Percentiles rank a stretch among this genome's conserved stretches.
Conservation (phyloP, 2,797 vertebrate species). For the Astyanax mexicanus region DNA sequence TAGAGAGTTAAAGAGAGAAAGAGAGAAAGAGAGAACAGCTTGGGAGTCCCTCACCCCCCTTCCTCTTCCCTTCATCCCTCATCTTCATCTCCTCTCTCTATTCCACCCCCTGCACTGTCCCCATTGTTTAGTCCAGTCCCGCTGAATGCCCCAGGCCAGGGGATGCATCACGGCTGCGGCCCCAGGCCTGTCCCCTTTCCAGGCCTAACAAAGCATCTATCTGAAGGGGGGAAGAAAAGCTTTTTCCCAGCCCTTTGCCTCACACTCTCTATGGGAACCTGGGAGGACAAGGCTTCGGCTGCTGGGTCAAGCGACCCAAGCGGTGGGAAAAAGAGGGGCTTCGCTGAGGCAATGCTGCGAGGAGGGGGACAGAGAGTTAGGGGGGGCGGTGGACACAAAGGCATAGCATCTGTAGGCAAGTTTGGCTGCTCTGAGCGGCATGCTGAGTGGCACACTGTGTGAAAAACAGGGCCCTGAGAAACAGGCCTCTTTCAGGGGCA, state of each 20-base stretch:
- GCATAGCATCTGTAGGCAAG: constrained; percentile 71
- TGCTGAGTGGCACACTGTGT: constrained; percentile 61
- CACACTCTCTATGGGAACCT: constrained; percentile 92
- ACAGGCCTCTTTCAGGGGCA: constrained; percentile 52
- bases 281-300: constrained; percentile 75
- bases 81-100: constrained; percentile 50
- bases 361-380: neutral
- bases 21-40: constrained; percentile 16
- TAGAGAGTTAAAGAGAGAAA: too few species aligned
- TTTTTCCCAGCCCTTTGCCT: constrained; percentile 83
- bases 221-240: constrained; percentile 86
- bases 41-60: constrained; percentile 31
- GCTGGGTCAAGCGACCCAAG: constrained; percentile 88
- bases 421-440: constrained; percentile 63
- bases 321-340: constrained; percentile 78
- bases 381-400: constrained; percentile 67
- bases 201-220: constrained; percentile 98
- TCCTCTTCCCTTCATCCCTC: constrained; percentile 10
- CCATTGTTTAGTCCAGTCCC: constrained; percentile 81
- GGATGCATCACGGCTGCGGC: constrained; percentile 79
- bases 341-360: constrained; percentile 66
- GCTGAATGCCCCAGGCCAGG: constrained; percentile 84
- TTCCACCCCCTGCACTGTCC: constrained; percentile 61
- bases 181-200: constrained; percentile 90
- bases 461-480: constrained; percentile 69